Percentiles rank a stretch among this genome's conserved stretches.
Conservation (phyloP, 2,113 vertebrate genomes). For the Girardinichthys multiradiatus region DNA sequence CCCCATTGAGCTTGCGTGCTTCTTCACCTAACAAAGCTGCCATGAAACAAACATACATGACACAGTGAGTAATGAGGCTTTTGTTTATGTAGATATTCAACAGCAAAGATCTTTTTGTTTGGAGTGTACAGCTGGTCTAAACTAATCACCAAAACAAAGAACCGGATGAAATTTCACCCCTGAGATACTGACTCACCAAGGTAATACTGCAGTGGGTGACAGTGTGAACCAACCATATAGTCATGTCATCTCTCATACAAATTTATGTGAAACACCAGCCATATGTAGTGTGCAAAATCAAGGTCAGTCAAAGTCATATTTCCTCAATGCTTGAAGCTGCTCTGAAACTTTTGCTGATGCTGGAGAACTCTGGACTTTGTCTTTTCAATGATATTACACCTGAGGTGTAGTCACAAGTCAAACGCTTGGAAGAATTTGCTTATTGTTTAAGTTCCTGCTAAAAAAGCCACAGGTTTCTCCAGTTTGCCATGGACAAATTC, state of each 20-base stretch:
- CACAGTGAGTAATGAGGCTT: background rate
- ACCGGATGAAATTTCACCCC: constrained; percentile 18
- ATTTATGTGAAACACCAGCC: background rate
- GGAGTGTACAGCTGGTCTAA: constrained; percentile 24
- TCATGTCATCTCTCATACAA: background rate
- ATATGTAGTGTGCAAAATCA: background rate
- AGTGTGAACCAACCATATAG: background rate
- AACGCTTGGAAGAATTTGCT: too few species aligned
- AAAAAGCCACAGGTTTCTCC: background rate
- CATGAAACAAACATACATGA: constrained; percentile 43
- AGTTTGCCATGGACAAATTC: background rate
- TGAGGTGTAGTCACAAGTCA: background rate
- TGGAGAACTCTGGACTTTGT: background rate
- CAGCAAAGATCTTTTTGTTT: constrained; percentile 46
- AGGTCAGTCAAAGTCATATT: background rate
- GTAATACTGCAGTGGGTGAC: constrained; percentile 7
- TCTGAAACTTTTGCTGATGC: background rate
- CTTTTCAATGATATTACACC: too few species aligned
- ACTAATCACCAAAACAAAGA: constrained; percentile 23
- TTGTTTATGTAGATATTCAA: constrained; percentile 49
- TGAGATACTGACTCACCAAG: background rate
- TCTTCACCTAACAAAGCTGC: constrained; percentile 20
- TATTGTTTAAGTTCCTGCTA: background rate
- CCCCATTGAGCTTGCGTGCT: constrained; percentile 5
- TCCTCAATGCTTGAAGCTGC: background rate